phyloP scores from a whole-genome alignment of 2,113 vertebrate species.

The Sebastes fasciatus region DNA sequence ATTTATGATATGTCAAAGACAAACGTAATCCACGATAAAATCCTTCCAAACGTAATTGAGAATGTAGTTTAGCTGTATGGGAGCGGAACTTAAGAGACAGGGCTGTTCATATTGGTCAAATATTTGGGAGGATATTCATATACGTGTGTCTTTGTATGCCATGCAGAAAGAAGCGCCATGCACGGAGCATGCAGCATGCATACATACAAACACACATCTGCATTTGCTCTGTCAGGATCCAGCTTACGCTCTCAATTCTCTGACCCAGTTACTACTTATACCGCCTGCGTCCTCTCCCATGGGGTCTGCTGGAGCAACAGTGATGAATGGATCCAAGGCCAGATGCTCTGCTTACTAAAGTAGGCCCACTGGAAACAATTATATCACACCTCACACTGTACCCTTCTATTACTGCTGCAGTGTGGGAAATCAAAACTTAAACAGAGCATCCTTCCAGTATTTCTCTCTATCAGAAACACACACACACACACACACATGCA shows the following conservation, averaged over 20 bases:
- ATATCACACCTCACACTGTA: background rate
- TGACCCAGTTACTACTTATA: constrained; percentile 74
- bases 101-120: constrained; percentile 19
- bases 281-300: constrained; percentile 38
- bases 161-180: constrained; percentile 40
- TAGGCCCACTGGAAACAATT: background rate
- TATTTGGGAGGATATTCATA: background rate
- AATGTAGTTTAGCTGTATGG: too few relatives aligned
- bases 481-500: constrained; percentile 1
- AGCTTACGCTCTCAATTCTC: constrained; percentile 55
- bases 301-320: constrained; percentile 21
- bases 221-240: constrained; percentile 52
- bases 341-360: constrained; percentile 43
- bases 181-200: constrained; percentile 29
- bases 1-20: too few relatives aligned
- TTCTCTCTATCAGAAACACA: background rate
- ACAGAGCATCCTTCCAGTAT: background rate
- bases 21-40: too few relatives aligned
- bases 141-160: background rate
- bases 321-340: constrained; percentile 67
- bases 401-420: background rate
- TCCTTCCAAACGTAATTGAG: too few relatives aligned
- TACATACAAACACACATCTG: constrained; percentile 29
- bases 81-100: too few relatives aligned
- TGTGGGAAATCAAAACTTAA: background rate